phyloP scores from a whole-genome alignment of 2,888 invertebrate genomes.

The Resseliella maxima region DNA sequence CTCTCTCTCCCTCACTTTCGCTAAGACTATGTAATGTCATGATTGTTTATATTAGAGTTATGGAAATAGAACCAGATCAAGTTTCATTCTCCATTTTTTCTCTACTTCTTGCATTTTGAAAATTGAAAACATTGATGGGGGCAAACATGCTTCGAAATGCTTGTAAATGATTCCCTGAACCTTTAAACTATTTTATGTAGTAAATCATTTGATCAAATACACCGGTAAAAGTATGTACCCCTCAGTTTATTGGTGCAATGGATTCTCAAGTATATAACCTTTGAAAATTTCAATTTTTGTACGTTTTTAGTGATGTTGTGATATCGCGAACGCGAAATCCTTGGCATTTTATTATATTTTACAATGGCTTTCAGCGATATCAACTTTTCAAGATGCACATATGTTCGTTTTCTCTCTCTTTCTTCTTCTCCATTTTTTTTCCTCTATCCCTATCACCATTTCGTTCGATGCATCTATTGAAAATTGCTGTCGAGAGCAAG shows the following conservation, averaged over 20 bases:
- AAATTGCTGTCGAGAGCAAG: slow-evolving; percentile 19
- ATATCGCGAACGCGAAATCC: neutral
- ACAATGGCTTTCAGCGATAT: slow-evolving; percentile 41
- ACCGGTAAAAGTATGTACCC: neutral
- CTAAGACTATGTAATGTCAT: too few relatives aligned
- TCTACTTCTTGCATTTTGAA: too few relatives aligned
- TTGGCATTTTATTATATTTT: slow-evolving; percentile 17
- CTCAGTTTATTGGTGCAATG: neutral
- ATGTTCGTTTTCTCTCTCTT: too few relatives aligned
- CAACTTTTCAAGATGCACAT: slow-evolving; percentile 23
- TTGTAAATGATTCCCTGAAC: neutral
- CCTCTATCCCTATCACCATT: too few relatives aligned
- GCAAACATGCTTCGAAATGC: too few relatives aligned
- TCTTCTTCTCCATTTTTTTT: too few relatives aligned
- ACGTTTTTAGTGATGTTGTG: neutral
- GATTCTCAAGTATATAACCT: neutral
- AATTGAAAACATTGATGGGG: too few relatives aligned
- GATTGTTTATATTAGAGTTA: too few relatives aligned
- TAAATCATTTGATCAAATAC: neutral
- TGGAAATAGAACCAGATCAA: too few relatives aligned
- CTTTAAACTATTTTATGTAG: neutral
- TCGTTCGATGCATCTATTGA: neutral
- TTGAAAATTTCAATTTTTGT: neutral
- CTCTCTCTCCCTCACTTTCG: too few relatives aligned
- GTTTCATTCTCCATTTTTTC: too few relatives aligned